A percentile compares a stretch with the other conserved stretches of the same genome.
Evolutionary conservation across 2,888 invertebrate species (phyloP).

Genomic region (Philhelius pedissequus): DNA sequence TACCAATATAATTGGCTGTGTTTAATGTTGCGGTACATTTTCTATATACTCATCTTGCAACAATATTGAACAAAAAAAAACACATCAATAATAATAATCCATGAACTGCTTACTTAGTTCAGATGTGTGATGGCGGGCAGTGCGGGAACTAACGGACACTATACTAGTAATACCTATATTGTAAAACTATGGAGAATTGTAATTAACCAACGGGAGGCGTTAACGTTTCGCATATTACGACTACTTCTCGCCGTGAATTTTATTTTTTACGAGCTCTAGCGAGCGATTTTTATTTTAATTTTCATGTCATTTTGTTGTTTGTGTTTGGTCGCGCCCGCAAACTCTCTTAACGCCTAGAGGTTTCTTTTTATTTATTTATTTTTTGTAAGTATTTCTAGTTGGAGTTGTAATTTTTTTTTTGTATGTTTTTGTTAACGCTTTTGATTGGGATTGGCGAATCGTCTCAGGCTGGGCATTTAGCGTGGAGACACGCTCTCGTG

Average conservation of each 20-base stretch:
- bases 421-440: conserved; percentile 19
- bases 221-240: conserved; percentile 68
- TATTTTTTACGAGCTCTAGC: conserved; percentile 40
- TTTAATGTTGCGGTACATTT: conserved; percentile 23
- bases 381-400: conserved; percentile 11
- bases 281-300: conserved; percentile 61
- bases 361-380: background rate
- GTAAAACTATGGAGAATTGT: conserved; percentile 34
- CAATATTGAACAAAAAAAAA: background rate
- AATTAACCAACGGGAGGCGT: conserved; percentile 67
- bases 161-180: too few relatives aligned
- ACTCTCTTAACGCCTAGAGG: background rate
- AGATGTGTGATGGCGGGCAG: background rate
- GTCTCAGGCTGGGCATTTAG: conserved; percentile 49
- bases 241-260: conserved; percentile 57
- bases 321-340: conserved; percentile 33
- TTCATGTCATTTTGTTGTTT: conserved; percentile 43
- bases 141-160: background rate
- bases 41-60: conserved; percentile 29
- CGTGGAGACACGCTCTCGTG: conserved; percentile 57
- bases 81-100: background rate
- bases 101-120: background rate
- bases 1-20: conserved; percentile 57
- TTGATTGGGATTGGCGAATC: conserved; percentile 63
- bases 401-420: background rate